Evolutionary conservation across 1,140 invertebrate species (phyloP), one percentile per base, ranked within the genome.

Genomic region (Coenobita brevimanus): DNA sequence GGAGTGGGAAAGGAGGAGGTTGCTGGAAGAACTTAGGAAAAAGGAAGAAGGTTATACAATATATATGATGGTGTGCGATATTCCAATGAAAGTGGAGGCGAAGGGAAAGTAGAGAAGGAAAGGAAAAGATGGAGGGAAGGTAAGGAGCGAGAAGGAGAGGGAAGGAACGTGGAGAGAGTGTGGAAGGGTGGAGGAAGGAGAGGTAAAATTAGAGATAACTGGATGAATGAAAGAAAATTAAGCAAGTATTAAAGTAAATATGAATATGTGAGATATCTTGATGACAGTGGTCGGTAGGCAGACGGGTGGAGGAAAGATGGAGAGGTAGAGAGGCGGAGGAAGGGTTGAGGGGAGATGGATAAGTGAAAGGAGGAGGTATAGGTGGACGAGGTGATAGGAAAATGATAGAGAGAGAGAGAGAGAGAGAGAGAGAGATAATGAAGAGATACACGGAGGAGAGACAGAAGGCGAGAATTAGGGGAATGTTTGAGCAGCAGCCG

Each of bases 141-240:
- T n/a, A 10, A 8, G 2, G 24, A 41, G 2, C 17, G 27, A 24
- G 36, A 10, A 21, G 67, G 21, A 21, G n/a, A 41, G 15, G 38
- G 50, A 30, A 78, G 75, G 57, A 50, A 78, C 6, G 15, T 10
- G 43, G 57, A n/a, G 57, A 64, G 78, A 41, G 78, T 41, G 36
- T 17, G 78, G 43, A 60, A 27, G 36, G 43, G 67, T 38, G 67
- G 41, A 21, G 21, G 67, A 71, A 38, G 36, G 62, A 67, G 62
- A 67, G 62, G 36, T 24, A 67, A 33, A 67, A 33, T 30, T 24
- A 67, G 62, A 64, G 62, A 64, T n/a, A 64, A 30, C n/a, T n/a
- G 33, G 62, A 64, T n/a, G 33, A 30, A 64, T n/a, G 33, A 30
- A 64, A 30, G 33, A 30, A 64, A 30, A 64, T n/a, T 24, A 30